Evolutionary conservation across 2,888 invertebrate species (phyloP), one percentile per base, ranked within the genome.

Genomic region (Leucophenga maculata): DNA sequence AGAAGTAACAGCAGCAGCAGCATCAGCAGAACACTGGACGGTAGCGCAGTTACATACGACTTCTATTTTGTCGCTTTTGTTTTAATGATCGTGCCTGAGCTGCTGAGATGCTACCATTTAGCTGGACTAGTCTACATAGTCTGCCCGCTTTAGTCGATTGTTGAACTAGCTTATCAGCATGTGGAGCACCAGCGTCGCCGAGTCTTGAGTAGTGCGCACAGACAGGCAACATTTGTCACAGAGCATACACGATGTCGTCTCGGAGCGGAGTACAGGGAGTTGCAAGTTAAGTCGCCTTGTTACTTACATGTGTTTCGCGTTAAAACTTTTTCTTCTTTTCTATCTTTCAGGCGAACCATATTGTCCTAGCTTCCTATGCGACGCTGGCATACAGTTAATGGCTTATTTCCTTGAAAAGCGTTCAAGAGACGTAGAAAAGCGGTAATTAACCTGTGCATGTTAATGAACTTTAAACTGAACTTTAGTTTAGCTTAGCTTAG

Each of bases 381-480:
- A n/a, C n/a, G 39, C 39, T 39, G 39, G 39, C 11, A 39, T 11
- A 39, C 39, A 39, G 60, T 80, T 80, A 84, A 84, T 81, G 81
- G 81, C 81, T 81, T 82, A 87, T 86, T 87, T 86, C 86, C 82
- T 84, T 77, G 85, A 79, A 80, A 76, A 78, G 77, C 67, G 68
- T 20, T 69, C 64, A 31, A 44, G 32, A 54, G 65, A 67, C 32
- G 73, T 75, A 75, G 74, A 80, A 79, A 85, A 83, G 83, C 78
- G 80, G 86, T 86, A 86, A 87, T 87, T 87, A 86, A 87, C 87
- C 86, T 85, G 85, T 82, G 84, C 85, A 84, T 85, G 85, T 82
- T 82, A 85, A 85, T 82, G 85, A 85, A 82, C 82, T 82, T 85
- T 84, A 83, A 78, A 69, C 84, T 82, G 74, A 78, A 71, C 59